Evolutionary conservation across 2,113 vertebrate genomes (phyloP).

Genomic region (Gallinago undulata): DNA sequence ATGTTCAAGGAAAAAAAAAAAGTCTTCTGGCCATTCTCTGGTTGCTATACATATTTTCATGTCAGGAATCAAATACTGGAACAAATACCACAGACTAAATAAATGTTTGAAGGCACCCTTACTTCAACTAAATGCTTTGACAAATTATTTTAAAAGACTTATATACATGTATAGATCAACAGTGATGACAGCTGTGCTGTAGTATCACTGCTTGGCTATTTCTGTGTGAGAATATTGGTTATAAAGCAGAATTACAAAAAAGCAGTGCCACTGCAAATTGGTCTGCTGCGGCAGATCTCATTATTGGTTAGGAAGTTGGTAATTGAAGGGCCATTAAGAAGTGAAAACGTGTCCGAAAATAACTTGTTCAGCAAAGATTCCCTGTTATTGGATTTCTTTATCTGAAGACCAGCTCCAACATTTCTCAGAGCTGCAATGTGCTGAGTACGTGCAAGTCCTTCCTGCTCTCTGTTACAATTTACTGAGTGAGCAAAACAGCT

Average conservation of each 20-base stretch:
- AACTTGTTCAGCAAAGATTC: slow-evolving; percentile 8
- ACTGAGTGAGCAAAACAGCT: neutral
- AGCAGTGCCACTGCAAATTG: neutral
- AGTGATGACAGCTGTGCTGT: neutral
- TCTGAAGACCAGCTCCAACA: neutral
- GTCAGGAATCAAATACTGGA: neutral
- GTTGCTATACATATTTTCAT: neutral
- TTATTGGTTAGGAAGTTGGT: neutral
- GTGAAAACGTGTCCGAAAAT: neutral
- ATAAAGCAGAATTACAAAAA: neutral
- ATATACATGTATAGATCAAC: neutral
- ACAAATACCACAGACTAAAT: neutral
- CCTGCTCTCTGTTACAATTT: neutral
- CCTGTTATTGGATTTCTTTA: slow-evolving; percentile 12
- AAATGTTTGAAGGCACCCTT: neutral
- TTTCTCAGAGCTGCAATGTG: neutral
- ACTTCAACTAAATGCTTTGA: neutral
- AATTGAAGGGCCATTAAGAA: slow-evolving; percentile 3
- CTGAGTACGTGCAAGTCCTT: neutral
- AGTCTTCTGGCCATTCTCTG: neutral
- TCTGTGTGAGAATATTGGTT: neutral
- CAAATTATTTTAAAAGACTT: neutral
- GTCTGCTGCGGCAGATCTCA: neutral
- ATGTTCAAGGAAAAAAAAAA: neutral
- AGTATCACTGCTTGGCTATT: neutral